These are phyloP conservation scores for Nematolebias whitei DNA, from an alignment of 2,113 vertebrate genomes.

Conservation along the genomic window DNA sequence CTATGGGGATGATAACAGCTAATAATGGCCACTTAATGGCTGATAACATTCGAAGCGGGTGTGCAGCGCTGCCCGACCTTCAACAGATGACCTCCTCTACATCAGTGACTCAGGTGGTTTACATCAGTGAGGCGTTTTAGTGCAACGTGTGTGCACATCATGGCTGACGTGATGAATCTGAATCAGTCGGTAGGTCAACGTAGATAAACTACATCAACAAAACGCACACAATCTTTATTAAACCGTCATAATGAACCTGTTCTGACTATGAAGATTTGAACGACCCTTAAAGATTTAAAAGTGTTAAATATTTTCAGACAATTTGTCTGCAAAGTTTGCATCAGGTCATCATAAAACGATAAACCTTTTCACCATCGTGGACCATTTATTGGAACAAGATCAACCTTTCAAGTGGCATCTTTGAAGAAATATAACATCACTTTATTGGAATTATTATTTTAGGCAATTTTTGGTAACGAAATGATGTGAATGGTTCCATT, in stretches of 20 bases:
- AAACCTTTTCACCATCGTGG: too few relatives aligned
- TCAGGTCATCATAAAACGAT: not conserved
- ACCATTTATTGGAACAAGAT: not conserved
- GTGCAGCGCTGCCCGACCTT: conserved; percentile 38
- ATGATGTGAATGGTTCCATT: too few relatives aligned
- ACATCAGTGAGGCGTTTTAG: conserved; percentile 8
- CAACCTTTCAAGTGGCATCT: not conserved
- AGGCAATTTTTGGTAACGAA: too few relatives aligned
- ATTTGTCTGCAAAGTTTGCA: not conserved
- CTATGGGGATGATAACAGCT: too few relatives aligned
- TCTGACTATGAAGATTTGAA: conserved; percentile 2
- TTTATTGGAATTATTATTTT: not conserved
- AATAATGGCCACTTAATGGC: too few relatives aligned
- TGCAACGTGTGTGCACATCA: not conserved
- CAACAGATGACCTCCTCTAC: conserved; percentile 28
- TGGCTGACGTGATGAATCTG: conserved; percentile 21
- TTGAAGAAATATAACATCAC: not conserved
- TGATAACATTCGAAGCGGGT: too few relatives aligned
- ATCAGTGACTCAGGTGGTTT: conserved; percentile 21
- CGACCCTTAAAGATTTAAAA: conserved; percentile 19
- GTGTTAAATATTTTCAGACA: conserved; percentile 15
- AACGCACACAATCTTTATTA: not conserved
- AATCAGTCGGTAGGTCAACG: conserved; percentile 10
- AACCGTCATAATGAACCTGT: conserved; percentile 6
- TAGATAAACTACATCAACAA: not conserved